These are phyloP conservation scores for Xiphophorus couchianus DNA, from an alignment of 2,113 vertebrate genomes.

Conservation along the genomic window DNA sequence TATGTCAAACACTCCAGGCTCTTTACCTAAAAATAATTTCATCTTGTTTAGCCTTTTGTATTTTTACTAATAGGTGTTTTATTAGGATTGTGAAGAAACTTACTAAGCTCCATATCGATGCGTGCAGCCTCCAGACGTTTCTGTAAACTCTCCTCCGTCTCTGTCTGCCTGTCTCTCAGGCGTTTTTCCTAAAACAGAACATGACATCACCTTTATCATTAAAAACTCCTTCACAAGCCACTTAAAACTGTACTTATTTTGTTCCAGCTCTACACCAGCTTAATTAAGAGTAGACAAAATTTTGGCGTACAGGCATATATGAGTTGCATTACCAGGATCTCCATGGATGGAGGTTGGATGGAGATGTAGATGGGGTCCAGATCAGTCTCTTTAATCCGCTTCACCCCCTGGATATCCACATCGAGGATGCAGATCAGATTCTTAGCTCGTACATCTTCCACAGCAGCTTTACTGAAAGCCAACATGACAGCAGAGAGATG, in stretches of 20 bases:
- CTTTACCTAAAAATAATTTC: slow-evolving; percentile 80
- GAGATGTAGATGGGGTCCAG: slow-evolving; percentile 93
- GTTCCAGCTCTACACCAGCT: not conserved
- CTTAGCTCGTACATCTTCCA: slow-evolving; percentile 88
- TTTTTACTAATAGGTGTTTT: not conserved
- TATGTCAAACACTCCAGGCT: slow-evolving; percentile 90
- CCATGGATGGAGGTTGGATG: slow-evolving; percentile 91
- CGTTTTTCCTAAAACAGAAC: slow-evolving; percentile 85
- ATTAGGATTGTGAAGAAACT: slow-evolving; percentile 54
- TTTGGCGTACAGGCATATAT: too few relatives aligned
- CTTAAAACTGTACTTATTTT: not conserved
- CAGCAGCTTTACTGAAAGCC: slow-evolving; percentile 85
- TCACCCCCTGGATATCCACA: slow-evolving; percentile 95
- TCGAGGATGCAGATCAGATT: slow-evolving; percentile 96
- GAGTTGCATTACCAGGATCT: slow-evolving; percentile 83
- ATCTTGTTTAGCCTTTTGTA: not conserved
- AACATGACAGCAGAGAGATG: not conserved
- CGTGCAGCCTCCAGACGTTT: slow-evolving; percentile 86
- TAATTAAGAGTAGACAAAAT: not conserved
- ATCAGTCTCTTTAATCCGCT: slow-evolving; percentile 92
- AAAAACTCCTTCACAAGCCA: not conserved
- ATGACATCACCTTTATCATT: not conserved
- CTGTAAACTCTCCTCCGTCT: slow-evolving; percentile 89
- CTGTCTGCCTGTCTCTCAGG: slow-evolving; percentile 88
- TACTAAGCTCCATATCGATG: slow-evolving; percentile 91